Conservation (phyloP, 2,113 vertebrate species). For the Microcebus jonahi region DNA sequence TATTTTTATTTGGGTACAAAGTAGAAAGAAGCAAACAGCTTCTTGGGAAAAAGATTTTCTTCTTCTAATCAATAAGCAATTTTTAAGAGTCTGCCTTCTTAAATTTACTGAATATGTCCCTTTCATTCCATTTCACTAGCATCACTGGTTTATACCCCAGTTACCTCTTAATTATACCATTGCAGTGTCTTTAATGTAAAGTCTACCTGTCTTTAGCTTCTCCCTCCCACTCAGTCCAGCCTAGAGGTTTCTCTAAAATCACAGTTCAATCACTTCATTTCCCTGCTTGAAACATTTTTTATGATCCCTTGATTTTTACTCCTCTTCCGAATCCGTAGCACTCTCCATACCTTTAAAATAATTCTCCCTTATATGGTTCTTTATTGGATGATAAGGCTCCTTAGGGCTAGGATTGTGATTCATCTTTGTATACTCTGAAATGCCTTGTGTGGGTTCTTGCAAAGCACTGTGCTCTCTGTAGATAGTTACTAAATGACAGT, state of each 20-base stretch:
- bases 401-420: slow-evolving; percentile 19
- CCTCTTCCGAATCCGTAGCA: not conserved
- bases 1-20: slow-evolving; percentile 27
- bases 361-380: not conserved
- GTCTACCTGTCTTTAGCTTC: not conserved
- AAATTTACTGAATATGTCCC: slow-evolving; percentile 24
- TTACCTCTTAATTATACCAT: slow-evolving; percentile 23
- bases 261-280: not conserved
- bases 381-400: slow-evolving; percentile 27
- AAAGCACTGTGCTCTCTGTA: slow-evolving; percentile 35
- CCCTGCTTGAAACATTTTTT: not conserved
- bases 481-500: slow-evolving; percentile 4
- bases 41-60: slow-evolving; percentile 17
- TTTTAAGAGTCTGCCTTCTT: slow-evolving; percentile 24
- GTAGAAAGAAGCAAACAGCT: slow-evolving; percentile 17
- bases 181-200: not conserved
- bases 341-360: slow-evolving; percentile 13
- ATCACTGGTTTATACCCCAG: not conserved
- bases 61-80: slow-evolving; percentile 1
- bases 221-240: not conserved
- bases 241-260: not conserved
- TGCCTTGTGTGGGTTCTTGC: slow-evolving; percentile 18
- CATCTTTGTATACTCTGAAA: slow-evolving; percentile 36
- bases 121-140: not conserved
- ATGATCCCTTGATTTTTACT: not conserved